Percentiles rank a stretch among this genome's conserved stretches.
These are phyloP conservation scores for Quadriops clusia DNA, from an alignment of 2,888 invertebrate species.

Conservation along the genomic window DNA sequence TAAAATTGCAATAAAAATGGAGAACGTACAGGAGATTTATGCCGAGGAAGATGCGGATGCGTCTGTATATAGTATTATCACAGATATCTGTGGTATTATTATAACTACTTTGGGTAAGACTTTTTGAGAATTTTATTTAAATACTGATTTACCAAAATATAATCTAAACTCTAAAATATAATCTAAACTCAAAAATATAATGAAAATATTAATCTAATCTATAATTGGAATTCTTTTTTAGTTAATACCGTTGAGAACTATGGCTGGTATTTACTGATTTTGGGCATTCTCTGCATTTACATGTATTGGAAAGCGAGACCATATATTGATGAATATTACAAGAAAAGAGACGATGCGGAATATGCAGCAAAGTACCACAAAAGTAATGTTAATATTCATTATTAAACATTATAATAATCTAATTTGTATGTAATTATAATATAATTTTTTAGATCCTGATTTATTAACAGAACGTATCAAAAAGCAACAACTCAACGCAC, in stretches of 20 bases:
- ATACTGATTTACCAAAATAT: no score
- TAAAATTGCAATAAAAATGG: no score
- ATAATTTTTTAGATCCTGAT: constrained; percentile 34
- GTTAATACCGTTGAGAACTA: constrained; percentile 22
- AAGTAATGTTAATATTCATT: constrained; percentile 24
- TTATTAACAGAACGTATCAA: constrained; percentile 27
- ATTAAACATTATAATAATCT: constrained; percentile 6
- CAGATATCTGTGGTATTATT: no score
- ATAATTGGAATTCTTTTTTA: constrained; percentile 15
- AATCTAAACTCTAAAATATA: no score
- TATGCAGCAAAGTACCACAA: constrained; percentile 39
- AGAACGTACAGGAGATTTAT: no score
- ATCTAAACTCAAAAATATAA: no score
- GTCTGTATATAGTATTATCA: no score
- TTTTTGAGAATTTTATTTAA: no score
- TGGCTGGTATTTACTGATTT: constrained; percentile 35
- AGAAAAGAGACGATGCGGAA: constrained; percentile 29
- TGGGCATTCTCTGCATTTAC: constrained; percentile 24
- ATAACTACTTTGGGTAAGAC: no score
- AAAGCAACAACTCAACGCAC: constrained; percentile 31
- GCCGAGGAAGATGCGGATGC: no score
- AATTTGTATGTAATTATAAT: constrained; percentile 7
- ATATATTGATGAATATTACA: constrained; percentile 28
- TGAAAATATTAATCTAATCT: no score
- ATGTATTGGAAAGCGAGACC: constrained; percentile 30